These are phyloP conservation scores for Chondrosia reniformis DNA, from an alignment of 37 sponge, comb jelly and placozoan species.

Conservation along the genomic window DNA sequence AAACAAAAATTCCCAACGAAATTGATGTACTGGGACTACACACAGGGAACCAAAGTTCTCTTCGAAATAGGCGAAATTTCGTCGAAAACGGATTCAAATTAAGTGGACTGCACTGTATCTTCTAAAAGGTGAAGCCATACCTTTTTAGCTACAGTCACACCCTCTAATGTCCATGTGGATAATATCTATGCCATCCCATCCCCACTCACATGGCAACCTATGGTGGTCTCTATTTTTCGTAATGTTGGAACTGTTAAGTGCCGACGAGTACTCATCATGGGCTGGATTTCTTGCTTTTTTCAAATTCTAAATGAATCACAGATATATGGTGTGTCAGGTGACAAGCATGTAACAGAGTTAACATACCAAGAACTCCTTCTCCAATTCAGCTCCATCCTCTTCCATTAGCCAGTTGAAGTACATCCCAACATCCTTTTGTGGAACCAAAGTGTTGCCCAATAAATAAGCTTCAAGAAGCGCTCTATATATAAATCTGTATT, in stretches of 20 bases:
- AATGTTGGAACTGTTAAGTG: not conserved
- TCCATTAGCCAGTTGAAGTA: not conserved
- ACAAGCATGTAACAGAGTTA: not conserved
- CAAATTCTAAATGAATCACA: too few relatives aligned
- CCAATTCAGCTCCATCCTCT: not conserved
- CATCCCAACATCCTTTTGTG: not conserved
- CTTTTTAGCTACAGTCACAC: too few relatives aligned
- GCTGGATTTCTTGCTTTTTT: too few relatives aligned
- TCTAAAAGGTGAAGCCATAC: too few relatives aligned
- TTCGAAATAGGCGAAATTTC: too few relatives aligned
- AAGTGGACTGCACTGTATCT: too few relatives aligned
- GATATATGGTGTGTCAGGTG: too few relatives aligned
- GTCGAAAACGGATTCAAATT: too few relatives aligned
- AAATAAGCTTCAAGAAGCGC: slow-evolving; percentile 1
- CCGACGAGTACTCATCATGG: not conserved
- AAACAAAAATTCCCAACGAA: too few relatives aligned
- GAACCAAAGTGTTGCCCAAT: slow-evolving; percentile 4
- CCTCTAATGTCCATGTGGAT: too few relatives aligned
- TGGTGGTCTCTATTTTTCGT: slow-evolving; percentile 6
- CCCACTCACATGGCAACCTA: slow-evolving; percentile 11
- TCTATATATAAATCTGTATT: slow-evolving; percentile 18
- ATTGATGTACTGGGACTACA: too few relatives aligned
- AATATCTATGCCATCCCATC: not conserved
- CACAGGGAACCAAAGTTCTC: too few relatives aligned
- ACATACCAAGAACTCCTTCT: slow-evolving; percentile 1